Conservation (phyloP, 2,888 invertebrate genomes). For the Heliconius erato region DNA sequence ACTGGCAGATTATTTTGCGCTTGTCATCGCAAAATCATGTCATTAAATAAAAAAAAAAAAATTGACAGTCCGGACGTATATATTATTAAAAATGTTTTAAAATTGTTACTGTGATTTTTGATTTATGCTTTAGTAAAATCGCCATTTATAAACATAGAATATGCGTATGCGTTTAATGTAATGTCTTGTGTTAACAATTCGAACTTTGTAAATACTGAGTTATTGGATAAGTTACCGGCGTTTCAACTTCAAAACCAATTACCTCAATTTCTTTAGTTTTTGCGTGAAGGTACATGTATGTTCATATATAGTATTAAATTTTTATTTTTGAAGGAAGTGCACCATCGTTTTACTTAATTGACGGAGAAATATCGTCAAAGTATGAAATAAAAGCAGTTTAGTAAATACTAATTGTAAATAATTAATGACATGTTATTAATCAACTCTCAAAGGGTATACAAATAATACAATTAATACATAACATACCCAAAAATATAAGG, state of each 20-base stretch:
- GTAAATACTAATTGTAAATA: slow-evolving; percentile 78
- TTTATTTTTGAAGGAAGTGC: slow-evolving; percentile 72
- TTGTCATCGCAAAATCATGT: no score
- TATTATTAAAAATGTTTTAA: not conserved
- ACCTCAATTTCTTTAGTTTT: slow-evolving; percentile 84
- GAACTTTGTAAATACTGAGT: slow-evolving; percentile 80
- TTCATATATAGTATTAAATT: slow-evolving; percentile 78
- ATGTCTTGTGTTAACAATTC: slow-evolving; percentile 35
- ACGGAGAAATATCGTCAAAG: slow-evolving; percentile 59
- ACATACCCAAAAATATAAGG: slow-evolving; percentile 23
- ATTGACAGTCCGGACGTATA: not conserved
- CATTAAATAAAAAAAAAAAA: no score
- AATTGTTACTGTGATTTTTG: not conserved
- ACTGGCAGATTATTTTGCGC: no score
- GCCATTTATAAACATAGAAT: not conserved
- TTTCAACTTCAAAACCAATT: slow-evolving; percentile 83
- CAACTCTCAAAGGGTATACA: slow-evolving; percentile 38
- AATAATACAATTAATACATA: slow-evolving; percentile 32
- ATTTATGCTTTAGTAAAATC: not conserved
- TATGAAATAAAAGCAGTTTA: slow-evolving; percentile 64
- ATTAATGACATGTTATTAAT: slow-evolving; percentile 52
- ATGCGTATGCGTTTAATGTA: slow-evolving; percentile 7
- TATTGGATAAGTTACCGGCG: slow-evolving; percentile 84
- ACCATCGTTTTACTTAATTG: slow-evolving; percentile 61
- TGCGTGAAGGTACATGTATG: slow-evolving; percentile 69